Percentiles rank a stretch among this genome's conserved stretches.
phyloP scores from a whole-genome alignment of 2,113 vertebrate species.

The Gobius niger region DNA sequence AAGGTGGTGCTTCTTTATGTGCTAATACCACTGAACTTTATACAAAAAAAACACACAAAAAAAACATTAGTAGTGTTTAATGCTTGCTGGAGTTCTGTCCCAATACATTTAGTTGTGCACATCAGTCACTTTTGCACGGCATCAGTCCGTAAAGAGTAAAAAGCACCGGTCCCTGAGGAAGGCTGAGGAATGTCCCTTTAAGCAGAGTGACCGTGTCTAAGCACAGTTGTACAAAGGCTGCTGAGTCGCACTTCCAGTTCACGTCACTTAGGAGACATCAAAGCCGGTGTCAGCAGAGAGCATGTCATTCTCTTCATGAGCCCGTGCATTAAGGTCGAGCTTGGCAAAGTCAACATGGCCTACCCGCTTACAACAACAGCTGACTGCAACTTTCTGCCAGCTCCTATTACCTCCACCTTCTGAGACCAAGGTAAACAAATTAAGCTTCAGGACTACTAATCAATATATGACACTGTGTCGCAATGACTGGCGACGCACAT shows the following conservation, averaged over 20 bases:
- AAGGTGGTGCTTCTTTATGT: too few relatives aligned
- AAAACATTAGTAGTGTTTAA: neutral
- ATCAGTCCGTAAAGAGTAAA: neutral
- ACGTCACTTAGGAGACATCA: slow-evolving; percentile 56
- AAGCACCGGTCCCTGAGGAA: neutral
- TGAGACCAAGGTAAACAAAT: slow-evolving; percentile 2
- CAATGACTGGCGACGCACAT: neutral
- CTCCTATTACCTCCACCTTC: slow-evolving; percentile 15
- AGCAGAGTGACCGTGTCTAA: slow-evolving; percentile 8
- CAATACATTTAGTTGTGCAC: neutral
- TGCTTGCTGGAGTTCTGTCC: neutral
- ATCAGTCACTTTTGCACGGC: neutral
- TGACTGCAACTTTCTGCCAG: slow-evolving; percentile 21
- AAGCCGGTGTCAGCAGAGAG: slow-evolving; percentile 51
- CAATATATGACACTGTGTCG: neutral
- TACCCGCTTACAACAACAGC: slow-evolving; percentile 38
- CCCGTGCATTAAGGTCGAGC: slow-evolving; percentile 54
- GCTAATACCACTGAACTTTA: too few relatives aligned
- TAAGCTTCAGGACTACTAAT: neutral
- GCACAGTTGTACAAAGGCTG: slow-evolving; percentile 27
- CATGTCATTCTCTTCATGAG: slow-evolving; percentile 55
- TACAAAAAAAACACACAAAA: too few relatives aligned
- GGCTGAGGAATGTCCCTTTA: slow-evolving; percentile 25
- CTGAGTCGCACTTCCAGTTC: slow-evolving; percentile 44
- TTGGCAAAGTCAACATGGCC: slow-evolving; percentile 54